These are phyloP conservation scores for Adoxophyes honmai DNA, from an alignment of 1,140 invertebrate genomes.

Conservation along the genomic window DNA sequence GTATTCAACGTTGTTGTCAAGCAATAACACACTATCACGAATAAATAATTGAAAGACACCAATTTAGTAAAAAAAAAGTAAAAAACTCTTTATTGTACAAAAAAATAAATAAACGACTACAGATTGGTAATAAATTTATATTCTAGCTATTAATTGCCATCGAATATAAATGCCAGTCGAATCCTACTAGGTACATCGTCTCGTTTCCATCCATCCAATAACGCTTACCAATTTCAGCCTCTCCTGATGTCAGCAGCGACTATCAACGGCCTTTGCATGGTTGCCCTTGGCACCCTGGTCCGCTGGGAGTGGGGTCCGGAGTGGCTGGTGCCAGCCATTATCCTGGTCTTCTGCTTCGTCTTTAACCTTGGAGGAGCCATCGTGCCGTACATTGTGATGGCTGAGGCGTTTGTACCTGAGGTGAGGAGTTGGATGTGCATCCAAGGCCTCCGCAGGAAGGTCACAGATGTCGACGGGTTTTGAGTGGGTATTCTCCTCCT, in stretches of 20 bases:
- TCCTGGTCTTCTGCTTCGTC: slow-evolving; percentile 5
- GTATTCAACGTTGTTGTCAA: no score
- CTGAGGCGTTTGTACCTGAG: not conserved
- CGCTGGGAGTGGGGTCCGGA: not conserved
- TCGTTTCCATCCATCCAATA: not conserved
- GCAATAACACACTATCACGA: no score
- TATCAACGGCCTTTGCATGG: not conserved
- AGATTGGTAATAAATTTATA: no score
- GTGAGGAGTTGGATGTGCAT: not conserved
- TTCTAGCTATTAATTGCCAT: not conserved
- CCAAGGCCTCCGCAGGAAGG: no score
- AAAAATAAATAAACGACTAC: no score
- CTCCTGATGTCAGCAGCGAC: not conserved
- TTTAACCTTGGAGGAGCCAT: slow-evolving; percentile 3
- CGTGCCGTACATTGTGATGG: slow-evolving; percentile 1
- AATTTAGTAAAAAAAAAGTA: no score
- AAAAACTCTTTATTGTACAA: no score
- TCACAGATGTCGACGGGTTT: no score
- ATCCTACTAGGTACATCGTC: not conserved
- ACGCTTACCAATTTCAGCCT: not conserved
- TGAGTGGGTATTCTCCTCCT: no score
- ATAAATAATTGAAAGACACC: no score
- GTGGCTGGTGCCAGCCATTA: not conserved
- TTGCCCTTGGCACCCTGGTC: not conserved
- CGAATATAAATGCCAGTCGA: not conserved